Conservation (phyloP, 2,113 vertebrate genomes). For the Drymodes brunneopygia region DNA sequence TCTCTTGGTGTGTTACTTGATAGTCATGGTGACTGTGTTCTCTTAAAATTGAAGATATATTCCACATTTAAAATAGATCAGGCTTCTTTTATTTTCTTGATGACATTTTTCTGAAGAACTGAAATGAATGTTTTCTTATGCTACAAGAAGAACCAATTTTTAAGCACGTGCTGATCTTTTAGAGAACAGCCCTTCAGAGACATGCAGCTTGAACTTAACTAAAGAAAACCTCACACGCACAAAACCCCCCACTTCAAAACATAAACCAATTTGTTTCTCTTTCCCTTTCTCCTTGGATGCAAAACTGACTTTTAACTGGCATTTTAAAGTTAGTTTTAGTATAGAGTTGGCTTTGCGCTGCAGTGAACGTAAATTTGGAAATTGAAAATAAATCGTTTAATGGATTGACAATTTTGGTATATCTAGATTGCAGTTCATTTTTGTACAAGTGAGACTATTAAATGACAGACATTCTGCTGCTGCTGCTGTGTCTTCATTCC, state of each 20-base stretch:
- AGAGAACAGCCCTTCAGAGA: neutral
- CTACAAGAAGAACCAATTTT: neutral
- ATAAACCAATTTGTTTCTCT: neutral
- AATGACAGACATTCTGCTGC: neutral
- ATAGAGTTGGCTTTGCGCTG: neutral
- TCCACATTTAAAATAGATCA: neutral
- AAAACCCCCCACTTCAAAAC: neutral
- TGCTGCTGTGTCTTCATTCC: neutral
- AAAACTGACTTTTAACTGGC: neutral
- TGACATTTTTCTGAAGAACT: neutral
- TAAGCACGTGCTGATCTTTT: neutral
- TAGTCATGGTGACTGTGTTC: neutral
- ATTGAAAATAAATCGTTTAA: neutral
- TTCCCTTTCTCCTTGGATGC: neutral
- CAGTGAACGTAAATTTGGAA: neutral
- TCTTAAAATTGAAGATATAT: neutral
- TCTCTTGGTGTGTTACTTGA: neutral
- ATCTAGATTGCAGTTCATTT: neutral
- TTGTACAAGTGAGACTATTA: neutral
- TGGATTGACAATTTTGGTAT: neutral
- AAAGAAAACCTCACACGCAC: fast-evolving
- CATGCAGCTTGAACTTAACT: neutral
- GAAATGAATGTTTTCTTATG: neutral
- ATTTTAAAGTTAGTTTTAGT: neutral
- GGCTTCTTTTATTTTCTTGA: neutral